Evolutionary conservation across 1,140 invertebrate genomes (phyloP).

Genomic region (Neodiprion pinetum): DNA sequence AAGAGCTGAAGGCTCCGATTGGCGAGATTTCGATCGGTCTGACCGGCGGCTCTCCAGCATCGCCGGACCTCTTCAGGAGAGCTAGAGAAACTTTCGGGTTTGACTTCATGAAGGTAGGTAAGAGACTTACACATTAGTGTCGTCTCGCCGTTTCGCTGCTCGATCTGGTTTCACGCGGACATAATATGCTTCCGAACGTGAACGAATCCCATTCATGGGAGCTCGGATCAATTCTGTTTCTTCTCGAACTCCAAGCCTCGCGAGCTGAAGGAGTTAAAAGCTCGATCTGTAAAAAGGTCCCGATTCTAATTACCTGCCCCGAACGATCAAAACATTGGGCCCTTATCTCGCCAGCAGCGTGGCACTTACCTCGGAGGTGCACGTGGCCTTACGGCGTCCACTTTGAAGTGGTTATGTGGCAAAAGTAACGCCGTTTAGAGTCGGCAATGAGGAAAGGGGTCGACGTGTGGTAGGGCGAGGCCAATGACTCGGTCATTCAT

Average conservation of each 20-base stretch:
- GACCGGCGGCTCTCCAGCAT: constrained; percentile 78
- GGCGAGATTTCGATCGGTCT: constrained; percentile 66
- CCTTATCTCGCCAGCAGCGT: no score
- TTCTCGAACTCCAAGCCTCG: no score
- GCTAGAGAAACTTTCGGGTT: constrained; percentile 63
- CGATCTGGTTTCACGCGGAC: no score
- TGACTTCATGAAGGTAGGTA: constrained; percentile 61
- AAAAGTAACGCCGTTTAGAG: background rate
- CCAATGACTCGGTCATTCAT: constrained; percentile 1
- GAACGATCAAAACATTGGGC: no score
- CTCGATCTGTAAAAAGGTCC: no score
- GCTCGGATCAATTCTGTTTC: no score
- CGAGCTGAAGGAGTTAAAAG: no score
- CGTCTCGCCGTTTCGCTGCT: no score
- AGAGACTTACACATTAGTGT: background rate
- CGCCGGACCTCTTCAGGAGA: constrained; percentile 73
- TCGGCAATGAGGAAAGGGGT: background rate
- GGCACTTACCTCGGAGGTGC: no score
- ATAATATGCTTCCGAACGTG: no score
- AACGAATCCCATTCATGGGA: no score
- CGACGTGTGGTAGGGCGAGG: background rate
- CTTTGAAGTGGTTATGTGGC: background rate
- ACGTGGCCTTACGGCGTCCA: background rate
- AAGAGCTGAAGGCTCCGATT: constrained; percentile 58
- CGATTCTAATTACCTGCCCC: no score